Base-by-base conservation (phyloP, 2,113 vertebrate species). In the Xiphophorus couchianus region DNA sequence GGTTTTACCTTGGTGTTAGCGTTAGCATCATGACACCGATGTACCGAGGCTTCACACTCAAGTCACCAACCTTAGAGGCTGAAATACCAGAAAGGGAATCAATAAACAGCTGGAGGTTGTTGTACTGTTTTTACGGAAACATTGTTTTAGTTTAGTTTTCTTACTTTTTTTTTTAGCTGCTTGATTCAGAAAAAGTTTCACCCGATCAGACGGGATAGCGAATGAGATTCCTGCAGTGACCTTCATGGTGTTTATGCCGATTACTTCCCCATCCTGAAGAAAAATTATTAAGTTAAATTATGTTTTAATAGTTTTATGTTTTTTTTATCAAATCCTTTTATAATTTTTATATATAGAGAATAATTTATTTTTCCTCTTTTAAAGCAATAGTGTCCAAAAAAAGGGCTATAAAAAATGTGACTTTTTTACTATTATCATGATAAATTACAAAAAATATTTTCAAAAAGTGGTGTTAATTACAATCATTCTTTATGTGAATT, bases 231-330 rank as follows among this genome's bases (percentile, higher is more conserved):
- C 98, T 0, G 98, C 93, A 0, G 97, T 98, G 88, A 99, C 98
- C 89, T 98, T 98, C 95, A 99, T 99, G 22, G 97, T 99, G 90
- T 99, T 99, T 86, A 99, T 97, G 0, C 98, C 98, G 0, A 99
- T 99, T 81, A 99, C 98, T 69, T 99, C 97, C 0, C 98, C 97
- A 22, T 99, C 98, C 98, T 99, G 91, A 79, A 5, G 1, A 66
- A 22, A n/a, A 35, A 35, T 35, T 35, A 8, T 5, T 31, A 0
- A 31, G 5, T 31, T 31, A 31, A 31, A 35, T 35, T 35, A 35
- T 3, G 3, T 30, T 30, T 30, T 30, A 35, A 35, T 8, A 35
- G 1, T 1, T 8, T 7, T 7, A 33, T 1, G 9, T 35, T 35
- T 33, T 33, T 28, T 35, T 35, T 9, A 9, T 35, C 33, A 35